Base-by-base conservation (phyloP, 2,888 invertebrate genomes). In the Anodontia alba region DNA sequence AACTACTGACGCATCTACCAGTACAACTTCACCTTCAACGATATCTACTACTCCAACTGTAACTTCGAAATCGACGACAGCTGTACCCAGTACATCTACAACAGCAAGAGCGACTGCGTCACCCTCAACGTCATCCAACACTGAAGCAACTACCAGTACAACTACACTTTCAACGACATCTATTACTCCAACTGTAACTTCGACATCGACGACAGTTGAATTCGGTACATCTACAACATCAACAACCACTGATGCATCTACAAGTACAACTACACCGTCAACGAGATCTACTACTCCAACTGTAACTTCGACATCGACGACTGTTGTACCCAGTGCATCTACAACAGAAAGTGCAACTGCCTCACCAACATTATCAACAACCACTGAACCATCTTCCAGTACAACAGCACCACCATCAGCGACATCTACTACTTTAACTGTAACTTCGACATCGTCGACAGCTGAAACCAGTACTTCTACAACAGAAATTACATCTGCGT, bases 51-150 rank as follows among this genome's bases (percentile, higher is more conserved):
- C 31, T 15, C 1, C 74, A 29, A 26, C 74, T 46, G 31, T 49
- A 17, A 43, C 66, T 26, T 15, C 67, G n/a, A n/a, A n/a, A 26
- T 15, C 74, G 7, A 73, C 77, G 0, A 79, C 74, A 29, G 29
- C 74, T 0, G 33, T 70, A 49, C 43, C 69, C 23, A 57, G 74
- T n/a, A 70, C 74, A 12, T 20, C 75, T 8, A 42, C 73, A 36
- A 46, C 70, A 36, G 12, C 79, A n/a, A 29, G 74, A 17, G 76
- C 78, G 31, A 70, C 73, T 0, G 8, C 74, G 31, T 10, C 74
- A 46, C 51, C 80, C n/a, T 31, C 70, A 38, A 42, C 75, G 0
- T 23, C 71, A 17, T 29, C 74, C 26, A 66, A 71, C 0, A 43
- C 76, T n/a, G 3, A 7, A 20, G 3, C 46, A 12, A 46, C 46